These are phyloP conservation scores for Peromyscus maniculatus DNA, from an alignment of 2,113 vertebrate species.

Conservation along the genomic window DNA sequence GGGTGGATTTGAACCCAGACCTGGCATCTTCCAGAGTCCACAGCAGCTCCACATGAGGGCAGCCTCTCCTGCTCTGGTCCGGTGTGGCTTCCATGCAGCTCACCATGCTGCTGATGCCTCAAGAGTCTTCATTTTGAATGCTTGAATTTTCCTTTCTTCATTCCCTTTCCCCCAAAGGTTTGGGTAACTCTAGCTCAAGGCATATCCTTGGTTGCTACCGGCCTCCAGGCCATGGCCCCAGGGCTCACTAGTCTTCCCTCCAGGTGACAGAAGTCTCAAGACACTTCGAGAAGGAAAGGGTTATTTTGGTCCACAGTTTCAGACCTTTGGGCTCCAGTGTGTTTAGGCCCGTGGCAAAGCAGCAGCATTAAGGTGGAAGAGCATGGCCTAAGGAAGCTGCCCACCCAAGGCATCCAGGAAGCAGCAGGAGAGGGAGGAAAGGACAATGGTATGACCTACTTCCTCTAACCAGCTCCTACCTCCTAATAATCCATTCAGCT, in stretches of 20 bases:
- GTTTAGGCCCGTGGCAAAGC: not conserved
- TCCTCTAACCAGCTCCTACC: not conserved
- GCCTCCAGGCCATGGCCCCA: not conserved
- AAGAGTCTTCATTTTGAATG: too few relatives aligned
- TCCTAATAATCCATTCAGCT: not conserved
- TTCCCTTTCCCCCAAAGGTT: not conserved
- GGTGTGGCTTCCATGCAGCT: not conserved
- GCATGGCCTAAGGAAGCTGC: not conserved
- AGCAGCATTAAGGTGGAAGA: not conserved
- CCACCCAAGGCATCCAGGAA: not conserved
- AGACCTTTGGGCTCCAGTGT: not conserved
- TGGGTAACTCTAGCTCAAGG: not conserved
- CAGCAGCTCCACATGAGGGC: not conserved
- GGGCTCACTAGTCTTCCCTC: not conserved
- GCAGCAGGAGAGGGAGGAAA: not conserved
- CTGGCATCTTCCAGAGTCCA: not conserved
- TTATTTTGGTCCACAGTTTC: not conserved
- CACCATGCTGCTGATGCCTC: not conserved
- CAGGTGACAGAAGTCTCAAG: not conserved
- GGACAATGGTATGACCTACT: not conserved
- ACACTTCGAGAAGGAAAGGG: not conserved
- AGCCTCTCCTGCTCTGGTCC: not conserved
- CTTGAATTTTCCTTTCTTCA: not conserved
- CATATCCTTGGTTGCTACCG: not conserved
- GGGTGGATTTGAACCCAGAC: not conserved